Evolutionary conservation across 2,888 invertebrate species (phyloP).

Genomic region (Meteorus colon): DNA sequence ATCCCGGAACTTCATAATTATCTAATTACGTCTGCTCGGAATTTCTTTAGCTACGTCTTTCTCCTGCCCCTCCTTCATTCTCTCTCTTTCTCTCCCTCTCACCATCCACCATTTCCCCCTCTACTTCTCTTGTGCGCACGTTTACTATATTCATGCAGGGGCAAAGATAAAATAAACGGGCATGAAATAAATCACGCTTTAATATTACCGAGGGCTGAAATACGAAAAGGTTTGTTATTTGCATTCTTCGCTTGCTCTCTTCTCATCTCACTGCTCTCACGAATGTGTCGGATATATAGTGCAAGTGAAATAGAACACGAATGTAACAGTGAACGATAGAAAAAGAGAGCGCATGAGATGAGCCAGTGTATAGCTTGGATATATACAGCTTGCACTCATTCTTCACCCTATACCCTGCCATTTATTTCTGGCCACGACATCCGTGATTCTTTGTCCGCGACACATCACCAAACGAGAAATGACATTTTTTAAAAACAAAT

Average conservation of each 20-base stretch:
- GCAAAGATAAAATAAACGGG: constrained; percentile 42
- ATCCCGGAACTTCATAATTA: constrained; percentile 50
- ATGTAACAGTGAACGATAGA: neutral
- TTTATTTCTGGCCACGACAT: constrained; percentile 31
- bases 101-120: neutral
- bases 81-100: neutral
- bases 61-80: neutral
- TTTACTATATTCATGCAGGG: constrained; percentile 12
- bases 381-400: constrained; percentile 12
- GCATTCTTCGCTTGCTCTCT: constrained; percentile 34
- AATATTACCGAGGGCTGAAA: constrained; percentile 43
- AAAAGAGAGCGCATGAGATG: neutral
- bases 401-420: constrained; percentile 26
- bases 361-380: neutral
- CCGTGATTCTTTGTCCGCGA: constrained; percentile 23
- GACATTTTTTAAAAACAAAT: neutral
- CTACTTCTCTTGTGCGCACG: neutral
- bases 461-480: neutral
- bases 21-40: constrained; percentile 48
- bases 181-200: constrained; percentile 44
- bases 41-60: constrained; percentile 26
- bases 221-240: constrained; percentile 38
- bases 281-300: constrained; percentile 12
- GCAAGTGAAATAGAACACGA: neutral
- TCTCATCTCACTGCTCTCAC: constrained; percentile 7